Base-by-base conservation (phyloP, 2,888 invertebrate species). In the Hydrotaea diabolus region DNA sequence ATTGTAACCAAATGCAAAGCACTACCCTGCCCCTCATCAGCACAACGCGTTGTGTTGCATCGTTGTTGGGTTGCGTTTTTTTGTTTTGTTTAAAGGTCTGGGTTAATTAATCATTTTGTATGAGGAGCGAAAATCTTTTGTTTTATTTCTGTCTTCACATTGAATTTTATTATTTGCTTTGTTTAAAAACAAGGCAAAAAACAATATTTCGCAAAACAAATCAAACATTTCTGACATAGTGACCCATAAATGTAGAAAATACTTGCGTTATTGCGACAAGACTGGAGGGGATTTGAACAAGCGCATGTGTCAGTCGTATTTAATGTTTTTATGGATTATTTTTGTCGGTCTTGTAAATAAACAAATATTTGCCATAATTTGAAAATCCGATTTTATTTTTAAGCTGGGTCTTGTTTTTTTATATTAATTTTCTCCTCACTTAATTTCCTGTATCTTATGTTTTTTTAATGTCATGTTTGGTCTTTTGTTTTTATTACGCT, bases 211-310 rank as follows among this genome's bases (percentile, higher is more conserved):
- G n/a, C 1, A 49, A 31, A 49, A 49, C 49, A 49, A 49, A 49
- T 73, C 39, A 79, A 82, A 79, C 69, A 83, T 81, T 69, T 83
- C 76, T 84, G 86, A 82, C 86, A 86, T 36, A 84, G 77, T 87
- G 86, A 86, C 87, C 86, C 85, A 87, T 82, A 83, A 86, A 82
- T 74, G 74, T 80, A 11, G 4, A 59, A 71, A 76, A 76, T 53
- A 55, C 55, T 43, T 69, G 9, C 64, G 15, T 82, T 62, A 13
- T 64, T 64, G n/a, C 17, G 31, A 7, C 3, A 2, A 31, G 31
- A 31, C 39, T 19, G 36, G 39, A 19, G 36, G 66, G 19, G n/a
- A n/a, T n/a, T n/a, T 13, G 11, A 11, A 39, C 39, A 9, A 31
- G 2, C 2, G 17, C 64, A 26, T 36, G 17, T 15, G 31, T n/a